phyloP scores from a whole-genome alignment of 2,113 vertebrate species.

The Calidris pugnax region DNA sequence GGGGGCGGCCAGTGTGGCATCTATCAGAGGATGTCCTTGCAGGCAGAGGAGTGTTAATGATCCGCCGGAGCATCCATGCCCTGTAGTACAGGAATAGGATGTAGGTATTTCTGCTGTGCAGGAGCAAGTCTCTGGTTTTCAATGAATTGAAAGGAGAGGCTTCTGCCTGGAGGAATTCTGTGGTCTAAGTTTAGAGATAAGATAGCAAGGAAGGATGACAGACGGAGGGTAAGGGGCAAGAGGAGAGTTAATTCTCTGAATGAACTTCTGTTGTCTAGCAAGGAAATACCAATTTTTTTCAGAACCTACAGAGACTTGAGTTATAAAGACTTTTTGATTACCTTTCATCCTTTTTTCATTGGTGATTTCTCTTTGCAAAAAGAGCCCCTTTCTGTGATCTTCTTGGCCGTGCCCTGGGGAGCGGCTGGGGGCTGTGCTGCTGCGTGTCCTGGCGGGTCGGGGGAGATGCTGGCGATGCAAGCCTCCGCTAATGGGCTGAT shows the following conservation, averaged over 20 bases:
- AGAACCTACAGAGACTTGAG: constrained; percentile 51
- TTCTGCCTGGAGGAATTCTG: background rate
- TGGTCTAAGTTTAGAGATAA: background rate
- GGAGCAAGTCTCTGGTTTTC: background rate
- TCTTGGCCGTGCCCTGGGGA: background rate
- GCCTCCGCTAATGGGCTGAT: constrained; percentile 66
- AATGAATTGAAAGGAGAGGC: background rate
- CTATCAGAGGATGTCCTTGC: background rate
- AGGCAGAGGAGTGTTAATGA: background rate
- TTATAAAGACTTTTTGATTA: constrained; percentile 64
- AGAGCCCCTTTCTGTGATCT: constrained; percentile 50
- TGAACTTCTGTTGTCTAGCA: constrained; percentile 21
- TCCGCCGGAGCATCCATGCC: accelerated
- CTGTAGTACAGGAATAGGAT: background rate
- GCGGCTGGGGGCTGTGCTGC: background rate
- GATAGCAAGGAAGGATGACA: background rate
- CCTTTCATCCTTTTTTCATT: constrained; percentile 56
- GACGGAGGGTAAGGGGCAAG: background rate
- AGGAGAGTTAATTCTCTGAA: constrained; percentile 21
- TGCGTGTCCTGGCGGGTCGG: background rate
- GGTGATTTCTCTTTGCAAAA: constrained; percentile 53
- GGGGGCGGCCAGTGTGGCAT: accelerated
- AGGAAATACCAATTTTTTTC: constrained; percentile 53
- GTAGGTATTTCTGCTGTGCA: background rate
- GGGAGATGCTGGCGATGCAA: background rate